Base-by-base conservation (phyloP, 1,140 invertebrate species). In the Papilio dardanus region DNA sequence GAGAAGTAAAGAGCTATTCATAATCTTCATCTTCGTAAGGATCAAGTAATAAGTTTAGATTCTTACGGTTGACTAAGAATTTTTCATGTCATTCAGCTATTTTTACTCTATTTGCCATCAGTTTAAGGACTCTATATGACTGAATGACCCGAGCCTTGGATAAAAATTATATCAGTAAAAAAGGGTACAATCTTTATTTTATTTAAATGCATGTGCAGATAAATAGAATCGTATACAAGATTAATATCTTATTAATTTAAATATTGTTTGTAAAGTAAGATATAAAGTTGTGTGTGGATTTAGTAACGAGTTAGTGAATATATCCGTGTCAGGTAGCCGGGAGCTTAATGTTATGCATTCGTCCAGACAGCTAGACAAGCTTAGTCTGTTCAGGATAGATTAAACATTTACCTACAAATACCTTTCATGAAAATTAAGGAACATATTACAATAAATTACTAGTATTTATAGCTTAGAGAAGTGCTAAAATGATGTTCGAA, bases 231-330 rank as follows among this genome's bases (percentile, higher is more conserved):
- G 8, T 37, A 37, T 12, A n/a, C 7, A 46, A n/a, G 42, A 19
- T n/a, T n/a, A 6, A 46, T 46, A 6, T 46, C 16, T 4, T 46
- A 62, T 62, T 62, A 24, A 28, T 62, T 62, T 62, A 62, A 62
- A 62, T 30, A 19, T 19, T 0, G n/a, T 50, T 19, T 19, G 24
- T 62, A 62, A 62, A 62, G 30, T 28, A 58, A 62, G 10, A 62
- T 12, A 6, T 50, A 50, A 50, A 62, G 12, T 62, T 62, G 54
- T 10, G 30, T 62, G 54, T 62, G 54, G 54, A 28, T 62, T 62
- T 28, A n/a, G 24, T 62, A 62, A 62, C 54, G 54, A 62, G 54
- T 62, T 62, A 62, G 54, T 62, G 54, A 62, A 62, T 62, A 62
- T 62, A 62, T 62, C 54, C 54, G 54, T 62, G 54, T 62, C 54